Evolutionary conservation across 2,797 vertebrate genomes (phyloP).

Genomic region (Peromyscus melanophrys): DNA sequence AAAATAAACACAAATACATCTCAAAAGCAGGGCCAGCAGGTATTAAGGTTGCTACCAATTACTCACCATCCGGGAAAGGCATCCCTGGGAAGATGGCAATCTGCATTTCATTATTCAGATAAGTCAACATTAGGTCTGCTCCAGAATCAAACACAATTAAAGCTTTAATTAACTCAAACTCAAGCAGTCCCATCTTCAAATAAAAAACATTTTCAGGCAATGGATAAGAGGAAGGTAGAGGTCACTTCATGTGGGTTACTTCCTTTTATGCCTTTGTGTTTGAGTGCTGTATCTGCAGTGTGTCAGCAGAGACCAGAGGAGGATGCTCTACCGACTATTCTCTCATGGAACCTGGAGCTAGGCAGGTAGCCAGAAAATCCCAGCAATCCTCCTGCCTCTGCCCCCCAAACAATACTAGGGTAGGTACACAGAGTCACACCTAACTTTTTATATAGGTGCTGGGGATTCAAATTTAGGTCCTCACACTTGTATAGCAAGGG

Average conservation of each 20-base stretch:
- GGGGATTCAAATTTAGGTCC: neutral
- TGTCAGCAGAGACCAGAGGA: neutral
- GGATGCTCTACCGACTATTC: neutral
- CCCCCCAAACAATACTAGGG: neutral
- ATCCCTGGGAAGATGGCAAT: neutral
- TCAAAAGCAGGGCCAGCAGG: neutral
- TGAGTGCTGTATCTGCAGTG: neutral
- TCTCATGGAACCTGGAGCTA: neutral
- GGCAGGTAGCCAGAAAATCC: neutral
- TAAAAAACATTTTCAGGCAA: neutral
- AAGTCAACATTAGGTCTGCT: constrained; percentile 72
- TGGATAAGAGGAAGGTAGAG: accelerated
- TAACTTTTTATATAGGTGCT: neutral
- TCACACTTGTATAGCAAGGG: neutral
- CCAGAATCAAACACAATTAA: constrained; percentile 85
- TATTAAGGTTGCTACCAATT: neutral
- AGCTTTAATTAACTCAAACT: constrained; percentile 84
- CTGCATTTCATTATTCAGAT: constrained; percentile 61
- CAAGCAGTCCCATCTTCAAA: constrained; percentile 38
- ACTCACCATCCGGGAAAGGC: neutral
- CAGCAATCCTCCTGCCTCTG: neutral
- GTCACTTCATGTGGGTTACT: neutral
- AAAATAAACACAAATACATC: neutral
- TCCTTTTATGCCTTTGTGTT: neutral
- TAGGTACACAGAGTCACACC: neutral